Evolutionary conservation across 2,888 invertebrate species (phyloP), one percentile per base, ranked within the genome.

Genomic region (Synanthedon vespiformis): DNA sequence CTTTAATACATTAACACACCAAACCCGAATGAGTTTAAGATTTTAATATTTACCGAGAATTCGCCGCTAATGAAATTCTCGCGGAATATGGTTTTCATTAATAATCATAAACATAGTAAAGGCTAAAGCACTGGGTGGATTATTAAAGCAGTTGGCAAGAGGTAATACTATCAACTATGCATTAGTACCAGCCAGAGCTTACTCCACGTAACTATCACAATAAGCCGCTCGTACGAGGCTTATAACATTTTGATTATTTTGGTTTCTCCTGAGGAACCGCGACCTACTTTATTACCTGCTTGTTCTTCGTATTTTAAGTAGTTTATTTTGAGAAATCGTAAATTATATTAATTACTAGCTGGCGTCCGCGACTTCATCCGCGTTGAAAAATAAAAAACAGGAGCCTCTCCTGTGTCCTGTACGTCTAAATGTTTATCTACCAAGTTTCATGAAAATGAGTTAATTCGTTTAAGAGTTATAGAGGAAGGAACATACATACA

Each of bases 41-140:
- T 44, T 44, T 44, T 13, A 44, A 44, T 34, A 34, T 34, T 34
- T 34, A 49, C 53, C 53, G 55, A 55, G 55, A 56, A 59, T 56
- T 59, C 58, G 54, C 57, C 52, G 53, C 50, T 58, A 59, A 61
- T 62, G 57, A 61, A 67, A 61, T 61, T 34, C 59, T 55, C 51
- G 50, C 18, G 55, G 50, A 58, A 59, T 61, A 57, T 60, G 55
- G 58, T 55, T 56, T 58, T 58, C 52, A 58, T 60, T 59, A 53
- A 52, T 50, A 34, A 34, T 50, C 12, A 50, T 50, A 50, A 34
- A 50, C 51, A 51, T 47, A 27, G 48, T 18, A 52, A 53, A 40
- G 47, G 50, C 50, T 48, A 52, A 54, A 53, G 56, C 53, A 51
- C 54, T 51, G 51, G 27, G 49, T 53, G 49, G 55, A 54, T 60